Evolutionary conservation across 1,140 invertebrate genomes (phyloP).

Genomic region (Drosophila parabipectinata): DNA sequence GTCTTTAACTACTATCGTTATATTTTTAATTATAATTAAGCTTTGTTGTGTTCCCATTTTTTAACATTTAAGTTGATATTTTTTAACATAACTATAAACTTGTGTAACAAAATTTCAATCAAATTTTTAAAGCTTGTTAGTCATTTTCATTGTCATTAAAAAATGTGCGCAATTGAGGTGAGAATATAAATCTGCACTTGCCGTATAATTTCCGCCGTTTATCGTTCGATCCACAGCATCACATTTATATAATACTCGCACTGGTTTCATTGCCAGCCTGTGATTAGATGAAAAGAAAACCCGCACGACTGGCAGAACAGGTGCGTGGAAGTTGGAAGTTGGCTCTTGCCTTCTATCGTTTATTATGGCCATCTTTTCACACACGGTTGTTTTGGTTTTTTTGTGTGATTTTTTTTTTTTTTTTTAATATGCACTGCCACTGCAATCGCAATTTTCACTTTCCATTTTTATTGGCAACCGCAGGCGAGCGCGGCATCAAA

Average conservation of each 20-base stretch:
- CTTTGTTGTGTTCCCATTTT: too few relatives aligned
- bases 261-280: slow-evolving; percentile 21
- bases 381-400: slow-evolving; percentile 38
- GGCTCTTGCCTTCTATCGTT: slow-evolving; percentile 67
- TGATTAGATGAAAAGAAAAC: slow-evolving; percentile 73
- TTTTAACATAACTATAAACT: not conserved
- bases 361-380: slow-evolving; percentile 63
- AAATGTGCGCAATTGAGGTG: slow-evolving; percentile 16
- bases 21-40: too few relatives aligned
- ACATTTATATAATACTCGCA: slow-evolving; percentile 74
- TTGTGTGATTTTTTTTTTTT: slow-evolving; percentile 19
- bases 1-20: too few relatives aligned
- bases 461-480: slow-evolving; percentile 76
- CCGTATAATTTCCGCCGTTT: slow-evolving; percentile 65
- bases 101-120: not conserved
- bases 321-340: slow-evolving; percentile 46
- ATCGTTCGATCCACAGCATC: slow-evolving; percentile 31
- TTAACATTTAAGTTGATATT: too few relatives aligned
- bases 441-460: slow-evolving; percentile 80
- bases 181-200: slow-evolving; percentile 25
- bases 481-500: slow-evolving; percentile 58
- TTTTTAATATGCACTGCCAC: slow-evolving; percentile 73
- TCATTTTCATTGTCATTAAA: slow-evolving; percentile 34
- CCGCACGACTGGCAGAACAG: slow-evolving; percentile 76
- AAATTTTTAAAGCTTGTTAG: slow-evolving; percentile 3